Conservation (phyloP, 2,113 vertebrate species). For the Syrrhaptes paradoxus region DNA sequence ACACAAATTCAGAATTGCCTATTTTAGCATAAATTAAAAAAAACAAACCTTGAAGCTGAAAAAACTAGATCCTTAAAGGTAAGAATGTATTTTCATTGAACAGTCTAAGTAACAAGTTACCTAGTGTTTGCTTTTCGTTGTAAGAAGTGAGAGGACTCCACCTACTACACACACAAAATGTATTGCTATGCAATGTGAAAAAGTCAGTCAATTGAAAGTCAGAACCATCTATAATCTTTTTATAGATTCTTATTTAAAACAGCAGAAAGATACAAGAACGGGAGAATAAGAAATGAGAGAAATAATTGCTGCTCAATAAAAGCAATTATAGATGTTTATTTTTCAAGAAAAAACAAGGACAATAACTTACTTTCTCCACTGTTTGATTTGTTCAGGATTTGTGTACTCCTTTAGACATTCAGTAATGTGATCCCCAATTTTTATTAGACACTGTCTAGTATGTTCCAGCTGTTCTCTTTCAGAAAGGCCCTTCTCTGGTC, state of each 20-base stretch:
- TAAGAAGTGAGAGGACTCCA: neutral
- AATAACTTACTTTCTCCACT: constrained; percentile 93
- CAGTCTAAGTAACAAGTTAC: neutral
- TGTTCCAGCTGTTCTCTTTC: constrained; percentile 98
- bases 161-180: neutral
- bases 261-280: neutral
- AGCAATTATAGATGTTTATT: neutral
- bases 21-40: neutral
- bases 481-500: constrained; percentile 96
- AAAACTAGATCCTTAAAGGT: neutral
- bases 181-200: neutral
- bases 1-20: neutral
- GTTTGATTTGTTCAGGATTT: constrained; percentile 95
- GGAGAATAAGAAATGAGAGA: neutral
- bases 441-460: constrained; percentile 95
- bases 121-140: neutral
- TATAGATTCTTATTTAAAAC: neutral
- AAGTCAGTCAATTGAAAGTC: neutral
- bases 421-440: constrained; percentile 98
- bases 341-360: neutral
- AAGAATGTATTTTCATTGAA: neutral
- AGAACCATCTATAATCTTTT: neutral
- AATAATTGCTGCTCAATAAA: neutral
- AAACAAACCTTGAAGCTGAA: neutral
- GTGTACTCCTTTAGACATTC: constrained; percentile 96